Conservation (phyloP, 1,140 invertebrate species). For the Drosophila equinoxialis region DNA sequence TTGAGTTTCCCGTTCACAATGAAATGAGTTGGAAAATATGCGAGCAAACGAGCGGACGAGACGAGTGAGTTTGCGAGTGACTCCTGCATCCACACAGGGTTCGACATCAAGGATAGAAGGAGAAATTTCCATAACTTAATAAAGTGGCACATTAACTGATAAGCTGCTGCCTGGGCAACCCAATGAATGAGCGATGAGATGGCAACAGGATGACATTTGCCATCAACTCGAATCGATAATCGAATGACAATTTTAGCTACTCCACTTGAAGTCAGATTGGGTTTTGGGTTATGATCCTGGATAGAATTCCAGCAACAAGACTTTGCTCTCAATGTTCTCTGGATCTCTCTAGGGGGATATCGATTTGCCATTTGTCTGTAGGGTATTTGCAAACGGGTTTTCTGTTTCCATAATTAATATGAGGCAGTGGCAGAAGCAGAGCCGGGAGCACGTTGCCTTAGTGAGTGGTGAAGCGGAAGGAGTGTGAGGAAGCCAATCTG, state of each 20-base stretch:
- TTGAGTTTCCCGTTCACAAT: conserved; percentile 70
- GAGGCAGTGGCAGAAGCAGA: neutral
- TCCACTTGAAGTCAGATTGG: neutral
- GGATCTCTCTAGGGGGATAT: conserved; percentile 20
- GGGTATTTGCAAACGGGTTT: conserved; percentile 27
- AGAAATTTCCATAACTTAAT: conserved; percentile 43
- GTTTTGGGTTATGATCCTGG: neutral
- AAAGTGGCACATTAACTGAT: conserved; percentile 37
- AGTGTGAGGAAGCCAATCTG: conserved; percentile 25
- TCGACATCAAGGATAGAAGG: neutral
- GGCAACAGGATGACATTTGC: conserved; percentile 28
- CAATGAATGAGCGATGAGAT: conserved; percentile 49
- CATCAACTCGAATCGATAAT: conserved; percentile 36
- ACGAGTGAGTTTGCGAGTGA: neutral
- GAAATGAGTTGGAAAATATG: conserved; percentile 82
- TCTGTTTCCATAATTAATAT: conserved; percentile 47
- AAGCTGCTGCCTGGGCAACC: conserved; percentile 28
- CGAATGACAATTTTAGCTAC: conserved; percentile 43
- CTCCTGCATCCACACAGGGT: conserved; percentile 26
- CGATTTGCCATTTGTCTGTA: conserved; percentile 36
- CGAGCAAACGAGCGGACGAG: conserved; percentile 9
- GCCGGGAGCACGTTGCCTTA: conserved; percentile 20
- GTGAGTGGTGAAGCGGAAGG: neutral
- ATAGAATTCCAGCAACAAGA: conserved; percentile 10
- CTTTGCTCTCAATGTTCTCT: conserved; percentile 6